A percentile compares a stretch with the other conserved stretches of the same genome.
phyloP scores from a whole-genome alignment of 2,888 invertebrate species.

The Ferrisia virgata region DNA sequence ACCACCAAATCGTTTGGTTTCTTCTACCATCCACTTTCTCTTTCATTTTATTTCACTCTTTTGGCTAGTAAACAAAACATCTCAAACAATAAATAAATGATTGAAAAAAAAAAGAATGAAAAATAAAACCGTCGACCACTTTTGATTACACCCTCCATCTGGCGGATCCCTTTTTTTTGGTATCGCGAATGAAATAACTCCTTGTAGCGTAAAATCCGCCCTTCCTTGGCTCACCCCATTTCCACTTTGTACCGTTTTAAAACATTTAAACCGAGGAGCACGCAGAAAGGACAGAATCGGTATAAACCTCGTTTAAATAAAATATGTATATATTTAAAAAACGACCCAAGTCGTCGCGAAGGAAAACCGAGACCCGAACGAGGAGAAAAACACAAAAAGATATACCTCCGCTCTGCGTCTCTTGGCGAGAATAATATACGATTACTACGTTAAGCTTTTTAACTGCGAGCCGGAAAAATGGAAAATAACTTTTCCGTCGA shows the following conservation, averaged over 20 bases:
- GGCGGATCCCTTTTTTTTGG: neutral
- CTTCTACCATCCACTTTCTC: too few species aligned
- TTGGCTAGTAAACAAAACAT: too few species aligned
- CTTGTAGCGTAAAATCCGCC: neutral
- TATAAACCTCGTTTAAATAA: neutral
- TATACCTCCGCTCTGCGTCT: neutral
- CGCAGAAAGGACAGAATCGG: neutral
- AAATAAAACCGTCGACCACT: neutral
- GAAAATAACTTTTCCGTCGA: slow-evolving; percentile 16
- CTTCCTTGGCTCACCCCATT: neutral
- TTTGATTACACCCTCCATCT: neutral
- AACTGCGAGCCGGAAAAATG: slow-evolving; percentile 36
- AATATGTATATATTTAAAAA: neutral
- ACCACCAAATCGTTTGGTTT: too few species aligned
- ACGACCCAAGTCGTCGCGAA: neutral
- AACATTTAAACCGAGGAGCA: neutral
- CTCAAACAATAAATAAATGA: too few species aligned
- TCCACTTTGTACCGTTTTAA: neutral
- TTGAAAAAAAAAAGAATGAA: neutral
- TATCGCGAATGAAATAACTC: neutral
- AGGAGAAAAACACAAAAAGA: neutral
- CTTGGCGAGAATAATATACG: neutral
- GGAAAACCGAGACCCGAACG: neutral
- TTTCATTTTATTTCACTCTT: too few species aligned
- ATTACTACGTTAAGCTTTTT: slow-evolving; percentile 15